Evolutionary conservation across 2,113 vertebrate species (phyloP), one percentile per base, ranked within the genome.

Genomic region (Oncorhynchus tshawytscha): DNA sequence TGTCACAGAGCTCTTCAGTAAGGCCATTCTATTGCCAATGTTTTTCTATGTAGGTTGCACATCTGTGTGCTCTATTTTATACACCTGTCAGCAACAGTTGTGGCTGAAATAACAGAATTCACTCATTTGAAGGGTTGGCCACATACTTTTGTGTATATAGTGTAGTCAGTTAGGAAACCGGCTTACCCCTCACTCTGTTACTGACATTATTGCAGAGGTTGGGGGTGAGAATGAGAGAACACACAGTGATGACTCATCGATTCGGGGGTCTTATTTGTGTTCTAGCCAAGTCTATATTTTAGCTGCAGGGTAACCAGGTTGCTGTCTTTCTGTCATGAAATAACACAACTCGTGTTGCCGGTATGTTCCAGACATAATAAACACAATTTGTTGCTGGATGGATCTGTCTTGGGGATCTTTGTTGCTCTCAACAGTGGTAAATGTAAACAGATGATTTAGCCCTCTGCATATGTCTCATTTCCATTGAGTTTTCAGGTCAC

Each of bases 241-340:
- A 79, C 79, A 78, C 74, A 73, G 77, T 71, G 18, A 78, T 81
- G 83, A 84, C 67, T 86, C 80, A 81, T 64, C 73, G 75, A 86
- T 82, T 86, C 84, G 75, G 74, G 77, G 81, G 75, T 76, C 64
- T 83, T 85, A 87, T 91, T 87, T 85, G 80, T 87, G 82, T 85
- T 87, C 45, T 13, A 78, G 72, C 72, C 5, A 34, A 80, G 70
- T 84, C 51, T 73, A 74, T 84, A 16, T 68, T 68, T 31, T 75
- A 18, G 82, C 84, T 78, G 68, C 57, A 27, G 80, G 84, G 73
- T 7, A 67, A 64, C 78, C 24, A 29, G 62, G 8, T 16, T 49
- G 59, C 76, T 39, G 54, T 82, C 83, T 85, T 54, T 54, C 82
- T 81, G 83, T 87, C 82, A 84, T 49, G 6, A 84, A 83, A 20